Evolutionary conservation across 2,888 invertebrate genomes (phyloP), one percentile per base, ranked within the genome.

Genomic region (Dioctria linearis): DNA sequence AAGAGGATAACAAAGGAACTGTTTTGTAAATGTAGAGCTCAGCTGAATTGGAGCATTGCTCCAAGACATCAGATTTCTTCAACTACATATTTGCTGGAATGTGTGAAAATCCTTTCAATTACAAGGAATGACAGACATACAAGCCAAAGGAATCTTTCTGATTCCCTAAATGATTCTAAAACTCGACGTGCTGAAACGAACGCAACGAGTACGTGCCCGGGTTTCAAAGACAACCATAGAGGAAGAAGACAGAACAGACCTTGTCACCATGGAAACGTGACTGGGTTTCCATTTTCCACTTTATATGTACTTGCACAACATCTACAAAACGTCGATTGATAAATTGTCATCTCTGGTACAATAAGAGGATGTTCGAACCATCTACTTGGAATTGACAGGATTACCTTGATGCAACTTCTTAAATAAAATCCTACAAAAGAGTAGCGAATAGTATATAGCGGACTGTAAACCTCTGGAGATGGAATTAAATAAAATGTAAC

Each of bases 61-160:
- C 39, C 8, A 39, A 9, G 39, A 39, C 71, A 54, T 59, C 75
- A 43, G 79, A 81, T 81, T 81, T 79, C 59, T 81, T 79, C 79
- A 75, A 81, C 81, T 66, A 25, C 25, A 25, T 25, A 81, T 81
- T 79, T 81, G 49, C 79, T 49, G 79, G 79, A 81, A 81, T 81
- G 81, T 81, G 81, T 79, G 81, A 79, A 81, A 81, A 81, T 81
- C 81, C 81, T 81, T 81, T 81, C 81, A 81, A 81, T 81, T 81
- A 81, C 81, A 37, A 73, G 73, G 51, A 79, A 81, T 75, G 79
- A 79, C 79, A 79, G 49, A 73, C 79, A 67, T 66, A 75, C 79
- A 75, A 75, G 75, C 75, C 61, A 46, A 25, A 59, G 75, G 75
- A 75, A 80, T 69, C 75, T 61, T 51, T 63, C 79, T 81, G 81